Evolutionary conservation across 2,888 invertebrate species (phyloP).

Genomic region (Lithophane leautieri): DNA sequence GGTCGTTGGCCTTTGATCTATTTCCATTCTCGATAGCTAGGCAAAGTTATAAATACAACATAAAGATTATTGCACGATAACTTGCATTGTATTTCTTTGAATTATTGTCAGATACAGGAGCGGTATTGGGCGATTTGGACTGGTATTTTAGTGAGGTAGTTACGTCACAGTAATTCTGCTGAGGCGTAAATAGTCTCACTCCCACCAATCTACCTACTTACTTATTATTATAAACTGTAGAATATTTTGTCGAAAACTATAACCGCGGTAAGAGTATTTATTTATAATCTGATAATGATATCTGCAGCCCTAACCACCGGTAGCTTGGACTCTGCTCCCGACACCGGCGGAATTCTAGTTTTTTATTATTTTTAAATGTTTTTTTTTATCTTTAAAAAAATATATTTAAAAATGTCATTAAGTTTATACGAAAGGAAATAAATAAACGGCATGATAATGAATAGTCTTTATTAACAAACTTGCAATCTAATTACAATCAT

Average conservation of each 20-base stretch:
- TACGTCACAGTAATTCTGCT: neutral
- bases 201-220: neutral
- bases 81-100: slow-evolving; percentile 53
- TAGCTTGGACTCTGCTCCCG: too few species aligned
- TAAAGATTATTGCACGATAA: slow-evolving; percentile 47
- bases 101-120: slow-evolving; percentile 14
- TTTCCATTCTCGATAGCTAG: slow-evolving; percentile 70
- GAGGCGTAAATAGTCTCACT: slow-evolving; percentile 8
- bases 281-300: too few species aligned
- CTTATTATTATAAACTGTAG: neutral
- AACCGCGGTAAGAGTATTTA: too few species aligned
- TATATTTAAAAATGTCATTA: too few species aligned
- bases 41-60: slow-evolving; percentile 51
- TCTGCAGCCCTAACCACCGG: too few species aligned
- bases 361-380: too few species aligned
- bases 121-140: slow-evolving; percentile 9
- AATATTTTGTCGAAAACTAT: neutral
- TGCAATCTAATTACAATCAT: too few species aligned
- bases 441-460: too few species aligned
- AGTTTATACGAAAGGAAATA: too few species aligned
- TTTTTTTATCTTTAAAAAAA: too few species aligned
- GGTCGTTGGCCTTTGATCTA: slow-evolving; percentile 79
- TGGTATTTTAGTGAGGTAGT: slow-evolving; percentile 7
- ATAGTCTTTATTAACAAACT: too few species aligned
- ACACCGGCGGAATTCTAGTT: too few species aligned